Evolutionary conservation across 2,888 invertebrate genomes (phyloP).

Genomic region (Heliconius ismenius): DNA sequence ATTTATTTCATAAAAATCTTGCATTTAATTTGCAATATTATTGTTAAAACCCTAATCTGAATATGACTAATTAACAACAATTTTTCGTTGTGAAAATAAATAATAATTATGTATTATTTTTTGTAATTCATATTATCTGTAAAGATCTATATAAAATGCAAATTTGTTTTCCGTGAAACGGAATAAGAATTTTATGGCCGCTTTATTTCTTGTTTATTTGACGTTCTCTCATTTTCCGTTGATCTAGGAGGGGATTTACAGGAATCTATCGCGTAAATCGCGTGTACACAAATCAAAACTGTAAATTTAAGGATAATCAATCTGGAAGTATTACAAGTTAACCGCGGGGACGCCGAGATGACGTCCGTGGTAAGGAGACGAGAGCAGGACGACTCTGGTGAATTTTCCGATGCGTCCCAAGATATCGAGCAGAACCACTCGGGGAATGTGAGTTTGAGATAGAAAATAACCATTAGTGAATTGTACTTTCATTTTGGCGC

Average conservation of each 20-base stretch:
- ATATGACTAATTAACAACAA: background rate
- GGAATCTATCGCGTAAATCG: constrained; percentile 57
- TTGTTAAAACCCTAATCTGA: too few species aligned
- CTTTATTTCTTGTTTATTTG: constrained; percentile 75
- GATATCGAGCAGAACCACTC: constrained; percentile 74
- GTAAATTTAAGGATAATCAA: constrained; percentile 60
- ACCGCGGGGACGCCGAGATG: constrained; percentile 74
- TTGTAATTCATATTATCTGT: constrained; percentile 35
- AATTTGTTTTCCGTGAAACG: constrained; percentile 49
- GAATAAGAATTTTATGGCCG: constrained; percentile 70
- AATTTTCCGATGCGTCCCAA: constrained; percentile 77
- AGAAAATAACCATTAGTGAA: constrained; percentile 46
- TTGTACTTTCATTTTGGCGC: constrained; percentile 75
- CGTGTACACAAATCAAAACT: constrained; percentile 49
- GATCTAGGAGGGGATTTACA: constrained; percentile 64
- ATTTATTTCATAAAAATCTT: too few species aligned
- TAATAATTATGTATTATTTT: constrained; percentile 29
- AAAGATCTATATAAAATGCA: constrained; percentile 20
- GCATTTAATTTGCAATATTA: too few species aligned
- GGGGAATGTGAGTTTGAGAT: constrained; percentile 70
- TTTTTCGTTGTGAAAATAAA: background rate
- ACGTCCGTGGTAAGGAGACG: constrained; percentile 73
- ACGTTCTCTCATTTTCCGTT: constrained; percentile 70
- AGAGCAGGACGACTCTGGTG: constrained; percentile 74
- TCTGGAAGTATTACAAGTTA: constrained; percentile 76